Percentiles rank a stretch among this genome's conserved stretches.
Evolutionary conservation across 2,797 vertebrate genomes (phyloP).

Genomic region (Chromobotia macracanthus): DNA sequence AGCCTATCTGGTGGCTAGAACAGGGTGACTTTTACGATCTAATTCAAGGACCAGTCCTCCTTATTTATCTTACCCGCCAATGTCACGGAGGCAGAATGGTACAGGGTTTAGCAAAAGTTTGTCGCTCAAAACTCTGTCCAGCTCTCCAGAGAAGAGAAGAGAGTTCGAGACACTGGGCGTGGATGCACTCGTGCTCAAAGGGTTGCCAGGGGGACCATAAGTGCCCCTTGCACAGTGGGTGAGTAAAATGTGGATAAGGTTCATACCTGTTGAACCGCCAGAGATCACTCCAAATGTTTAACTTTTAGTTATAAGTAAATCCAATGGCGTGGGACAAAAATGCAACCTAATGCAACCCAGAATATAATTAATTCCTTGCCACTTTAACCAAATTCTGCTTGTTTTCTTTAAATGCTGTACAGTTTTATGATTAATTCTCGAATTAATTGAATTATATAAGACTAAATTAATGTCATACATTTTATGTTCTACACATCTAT

Average conservation of each 20-base stretch:
- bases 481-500: background rate
- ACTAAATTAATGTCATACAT: background rate
- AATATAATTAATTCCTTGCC: too few relatives aligned
- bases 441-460: background rate
- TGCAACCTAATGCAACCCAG: too few relatives aligned
- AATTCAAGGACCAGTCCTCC: conserved; percentile 99
- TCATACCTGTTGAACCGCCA: conserved; percentile 71
- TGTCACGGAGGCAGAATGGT: conserved; percentile 91
- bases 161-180: conserved; percentile 74
- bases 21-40: conserved; percentile 99
- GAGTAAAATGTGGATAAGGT: conserved; percentile 80
- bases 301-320: background rate
- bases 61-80: conserved; percentile 97
- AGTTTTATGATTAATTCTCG: background rate
- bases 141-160: conserved; percentile 79
- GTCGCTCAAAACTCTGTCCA: conserved; percentile 91
- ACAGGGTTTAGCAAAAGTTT: conserved; percentile 92
- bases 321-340: too few relatives aligned
- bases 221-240: conserved; percentile 83
- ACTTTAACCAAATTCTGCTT: background rate
- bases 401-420: background rate
- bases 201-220: conserved; percentile 82
- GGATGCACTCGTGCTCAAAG: conserved; percentile 83
- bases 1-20: conserved; percentile 98
- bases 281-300: background rate